A percentile compares a stretch with the other conserved stretches of the same genome.
Evolutionary conservation across 37 sponge, comb jelly and placozoan genomes (phyloP).

Genomic region (Agelas oroides): DNA sequence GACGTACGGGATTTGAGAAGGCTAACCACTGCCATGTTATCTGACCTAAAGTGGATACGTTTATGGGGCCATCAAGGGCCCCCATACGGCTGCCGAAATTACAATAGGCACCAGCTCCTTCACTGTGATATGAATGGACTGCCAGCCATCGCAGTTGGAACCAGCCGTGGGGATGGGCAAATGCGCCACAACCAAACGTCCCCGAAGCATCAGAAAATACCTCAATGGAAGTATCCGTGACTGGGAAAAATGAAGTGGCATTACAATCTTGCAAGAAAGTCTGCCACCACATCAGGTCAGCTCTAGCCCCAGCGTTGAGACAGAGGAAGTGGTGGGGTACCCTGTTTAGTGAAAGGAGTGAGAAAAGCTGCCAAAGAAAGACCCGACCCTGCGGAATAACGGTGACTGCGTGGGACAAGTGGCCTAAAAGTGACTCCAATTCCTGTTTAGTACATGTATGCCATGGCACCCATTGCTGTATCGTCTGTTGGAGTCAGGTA

Average conservation of each 20-base stretch:
- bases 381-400: neutral
- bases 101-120: too few relatives aligned
- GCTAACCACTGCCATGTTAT: too few relatives aligned
- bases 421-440: neutral
- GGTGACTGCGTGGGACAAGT: neutral
- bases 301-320: neutral
- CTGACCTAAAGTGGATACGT: too few relatives aligned
- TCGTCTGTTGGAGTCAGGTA: neutral
- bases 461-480: neutral
- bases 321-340: neutral
- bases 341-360: neutral
- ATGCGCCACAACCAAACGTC: neutral
- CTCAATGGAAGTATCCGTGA: neutral
- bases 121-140: too few relatives aligned
- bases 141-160: neutral
- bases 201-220: neutral
- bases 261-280: neutral
- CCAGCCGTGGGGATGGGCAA: neutral
- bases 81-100: too few relatives aligned
- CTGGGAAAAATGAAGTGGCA: neutral
- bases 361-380: neutral
- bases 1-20: too few relatives aligned
- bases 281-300: conserved; percentile 16
- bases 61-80: neutral
- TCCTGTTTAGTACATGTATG: neutral